These are phyloP conservation scores for Platerodrilus igneus DNA, from an alignment of 2,888 invertebrate genomes.

Conservation along the genomic window DNA sequence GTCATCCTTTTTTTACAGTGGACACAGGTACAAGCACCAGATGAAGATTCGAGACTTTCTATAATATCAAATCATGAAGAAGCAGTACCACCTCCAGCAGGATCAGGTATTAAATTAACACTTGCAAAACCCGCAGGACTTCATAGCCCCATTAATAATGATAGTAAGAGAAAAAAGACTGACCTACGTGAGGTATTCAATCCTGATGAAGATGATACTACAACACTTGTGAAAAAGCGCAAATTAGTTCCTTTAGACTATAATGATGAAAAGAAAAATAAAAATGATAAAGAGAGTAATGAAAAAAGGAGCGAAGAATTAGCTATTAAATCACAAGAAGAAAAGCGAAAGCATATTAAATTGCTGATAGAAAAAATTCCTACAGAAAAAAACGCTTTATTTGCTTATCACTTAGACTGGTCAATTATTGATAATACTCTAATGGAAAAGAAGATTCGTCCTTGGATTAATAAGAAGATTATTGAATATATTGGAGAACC, in stretches of 20 bases:
- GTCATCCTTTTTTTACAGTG: conserved; percentile 37
- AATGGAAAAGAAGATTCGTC: conserved; percentile 95
- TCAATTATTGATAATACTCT: conserved; percentile 65
- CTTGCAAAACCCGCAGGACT: conserved; percentile 45
- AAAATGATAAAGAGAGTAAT: conserved; percentile 47
- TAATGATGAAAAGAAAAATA: conserved; percentile 56
- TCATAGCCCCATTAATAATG: conserved; percentile 42
- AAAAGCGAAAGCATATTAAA: conserved; percentile 94
- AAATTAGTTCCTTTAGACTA: conserved; percentile 75
- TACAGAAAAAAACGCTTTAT: conserved; percentile 93
- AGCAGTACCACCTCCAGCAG: conserved; percentile 36
- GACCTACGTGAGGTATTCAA: conserved; percentile 83
- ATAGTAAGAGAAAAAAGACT: conserved; percentile 64
- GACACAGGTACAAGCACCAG: conserved; percentile 46
- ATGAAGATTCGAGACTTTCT: conserved; percentile 50
- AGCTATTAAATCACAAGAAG: conserved; percentile 76
- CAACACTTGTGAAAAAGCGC: conserved; percentile 60
- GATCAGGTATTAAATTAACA: conserved; percentile 47
- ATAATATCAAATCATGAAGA: conserved; percentile 45
- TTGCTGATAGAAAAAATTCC: conserved; percentile 97
- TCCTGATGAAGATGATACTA: conserved; percentile 70
- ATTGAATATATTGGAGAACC: conserved; percentile 99
- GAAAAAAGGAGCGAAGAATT: conserved; percentile 55
- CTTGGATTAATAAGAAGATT: conserved; percentile 99
- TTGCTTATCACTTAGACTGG: conserved; percentile 93